Base-by-base conservation (phyloP, 2,888 invertebrate genomes). In the Oxyteleia sp. region DNA sequence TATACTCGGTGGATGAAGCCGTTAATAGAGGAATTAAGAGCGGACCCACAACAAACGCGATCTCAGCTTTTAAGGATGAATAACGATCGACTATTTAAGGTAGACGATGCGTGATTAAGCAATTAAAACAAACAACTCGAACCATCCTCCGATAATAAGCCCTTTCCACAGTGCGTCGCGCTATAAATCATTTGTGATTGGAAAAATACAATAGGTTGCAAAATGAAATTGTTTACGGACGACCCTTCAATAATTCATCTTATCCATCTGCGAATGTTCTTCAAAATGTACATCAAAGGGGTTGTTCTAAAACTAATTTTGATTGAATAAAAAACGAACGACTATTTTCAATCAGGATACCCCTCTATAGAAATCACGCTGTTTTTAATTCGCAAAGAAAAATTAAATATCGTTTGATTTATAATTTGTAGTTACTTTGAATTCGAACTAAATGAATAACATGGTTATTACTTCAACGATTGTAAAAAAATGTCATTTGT, bases 51-150 rank as follows among this genome's bases (percentile, higher is more conserved):
- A 61, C 53, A 63, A 79, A 23, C 57, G 68, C 63, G 83, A 53
- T 76, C 84, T 79, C 64, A 72, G 74, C 75, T 82, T 84, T 87
- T 87, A 49, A 41, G 69, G 80, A 87, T 87, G 88, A 89, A 84
- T 86, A 87, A 89, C 89, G 90, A 90, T 88, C 85, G 85, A 82
- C 85, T 88, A 88, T 89, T 90, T 89, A 87, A 85, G 84, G 78
- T 64, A 57, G 78, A 64, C 72, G 75, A 64, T 82, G 76, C 74
- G 59, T 79, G 85, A 89, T 90, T 89, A 89, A 90, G 90, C 89
- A 90, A 90, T 90, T 90, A 87, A 85, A 86, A 84, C 86, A 85
- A 89, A 90, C 88, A 79, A 79, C 79, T 53, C 53, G 11, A 55
- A 57, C 23, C 66, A 20, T 76, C 43, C 45, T 71, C 26, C 32